Base-by-base conservation (phyloP, 2,113 vertebrate genomes). In the Nesogale talazaci region DNA sequence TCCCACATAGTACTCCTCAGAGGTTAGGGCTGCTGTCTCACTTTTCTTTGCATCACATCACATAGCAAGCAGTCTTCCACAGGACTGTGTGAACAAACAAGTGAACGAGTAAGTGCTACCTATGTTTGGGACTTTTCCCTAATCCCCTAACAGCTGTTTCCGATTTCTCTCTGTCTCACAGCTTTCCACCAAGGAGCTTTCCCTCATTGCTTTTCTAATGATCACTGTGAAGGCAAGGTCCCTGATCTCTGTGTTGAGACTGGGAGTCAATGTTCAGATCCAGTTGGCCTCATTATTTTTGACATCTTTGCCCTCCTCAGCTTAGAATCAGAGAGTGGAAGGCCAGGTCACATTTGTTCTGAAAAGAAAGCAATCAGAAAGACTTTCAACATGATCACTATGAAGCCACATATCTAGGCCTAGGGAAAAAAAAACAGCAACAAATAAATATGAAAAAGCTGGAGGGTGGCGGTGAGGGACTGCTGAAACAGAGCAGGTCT, bases 301-400 rank as follows among this genome's bases (percentile, higher is more conserved):
- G 86, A 95, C 83, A 93, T 93, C 96, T 52, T 92, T 92, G 40
- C 89, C 87, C 81, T 95, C 59, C 77, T 90, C 40, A 94, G 63
- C 25, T 92, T 69, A 67, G 27, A 89, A 90, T 85, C 81, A 91
- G 83, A 40, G 42, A 96, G 69, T 88, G 82, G 52, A 95, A 91
- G 94, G 83, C 95, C 95, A 94, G 91, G 86, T 82, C 89, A 78
- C 59, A 92, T 93, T 92, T 93, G 31, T 94, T 95, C 78, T 92
- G 83, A 76, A 96, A 93, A 91, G 46, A 92, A 96, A 93, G 88
- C 42, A 81, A 83, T 31, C 57, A 75, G 84, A 93, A 93, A 94
- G 38, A 92, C 36, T 90, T 93, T 82, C 76, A 91, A 92, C 86
- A 80, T 93, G 69, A 72, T 94, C 72, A 34, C 31, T 93, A 17